Evolutionary conservation across 1,140 invertebrate genomes (phyloP).

Genomic region (Penaeus vannamei): DNA sequence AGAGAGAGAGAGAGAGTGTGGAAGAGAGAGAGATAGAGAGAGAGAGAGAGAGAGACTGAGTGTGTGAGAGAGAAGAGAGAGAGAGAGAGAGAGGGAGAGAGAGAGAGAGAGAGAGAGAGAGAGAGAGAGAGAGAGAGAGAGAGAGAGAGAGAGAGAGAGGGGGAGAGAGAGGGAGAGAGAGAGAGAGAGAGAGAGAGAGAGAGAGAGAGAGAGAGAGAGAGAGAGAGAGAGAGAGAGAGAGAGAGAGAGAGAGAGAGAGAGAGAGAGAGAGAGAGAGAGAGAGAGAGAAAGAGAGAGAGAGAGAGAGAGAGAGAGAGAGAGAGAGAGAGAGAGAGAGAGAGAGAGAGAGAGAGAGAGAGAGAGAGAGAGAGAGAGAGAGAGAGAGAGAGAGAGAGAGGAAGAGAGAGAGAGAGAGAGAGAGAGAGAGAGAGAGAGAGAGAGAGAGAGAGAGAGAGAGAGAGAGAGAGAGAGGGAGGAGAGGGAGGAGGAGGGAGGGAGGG

Average conservation of each 20-base stretch:
- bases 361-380: slow-evolving; percentile 40
- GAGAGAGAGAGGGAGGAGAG: not conserved
- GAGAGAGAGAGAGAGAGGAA: not conserved
- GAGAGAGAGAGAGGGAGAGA: not conserved
- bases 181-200: no score
- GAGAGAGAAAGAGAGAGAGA: not conserved
- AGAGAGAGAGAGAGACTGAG: no score
- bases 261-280: not conserved
- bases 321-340: slow-evolving; percentile 18
- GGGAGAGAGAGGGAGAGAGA: no score
- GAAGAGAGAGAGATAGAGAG: no score
- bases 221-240: not conserved
- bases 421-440: no score
- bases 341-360: not conserved
- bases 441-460: not conserved
- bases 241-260: not conserved
- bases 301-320: not conserved
- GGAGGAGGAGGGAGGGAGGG: not conserved
- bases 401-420: not conserved
- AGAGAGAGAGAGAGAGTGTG: not conserved
- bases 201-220: not conserved
- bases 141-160: no score
- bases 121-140: no score
- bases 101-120: no score
- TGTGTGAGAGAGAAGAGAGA: no score